These are phyloP conservation scores for Rhinophrynus dorsalis DNA, from an alignment of 2,797 vertebrate genomes.

Conservation along the genomic window DNA sequence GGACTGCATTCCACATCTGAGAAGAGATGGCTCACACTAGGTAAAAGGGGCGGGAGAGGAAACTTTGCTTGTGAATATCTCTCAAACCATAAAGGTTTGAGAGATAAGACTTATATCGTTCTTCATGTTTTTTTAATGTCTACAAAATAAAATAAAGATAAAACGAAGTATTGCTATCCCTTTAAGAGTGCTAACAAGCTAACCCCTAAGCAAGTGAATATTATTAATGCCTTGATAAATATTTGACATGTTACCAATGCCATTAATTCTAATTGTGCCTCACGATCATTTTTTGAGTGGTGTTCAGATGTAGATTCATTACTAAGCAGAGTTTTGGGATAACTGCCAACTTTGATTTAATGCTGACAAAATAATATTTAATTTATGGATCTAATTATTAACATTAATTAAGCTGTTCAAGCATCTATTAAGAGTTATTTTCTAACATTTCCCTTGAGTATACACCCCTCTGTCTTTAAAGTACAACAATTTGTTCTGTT, in stretches of 20 bases:
- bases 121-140: no score
- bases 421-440: constrained; percentile 43
- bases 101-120: no score
- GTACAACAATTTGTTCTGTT: constrained; percentile 33
- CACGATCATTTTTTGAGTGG: background rate
- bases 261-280: constrained; percentile 15
- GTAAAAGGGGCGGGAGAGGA: no score
- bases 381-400: constrained; percentile 50
- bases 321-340: constrained; percentile 20
- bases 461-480: constrained; percentile 41
- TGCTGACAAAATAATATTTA: constrained; percentile 48
- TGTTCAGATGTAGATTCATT: constrained; percentile 26
- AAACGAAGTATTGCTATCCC: no score
- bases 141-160: no score
- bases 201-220: no score
- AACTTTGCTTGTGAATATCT: no score
- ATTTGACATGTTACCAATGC: background rate
- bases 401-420: constrained; percentile 49
- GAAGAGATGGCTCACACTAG: no score
- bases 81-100: no score
- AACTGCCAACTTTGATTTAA: constrained; percentile 44
- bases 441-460: constrained; percentile 35
- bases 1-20: no score
- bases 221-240: no score
- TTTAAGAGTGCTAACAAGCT: no score